Evolutionary conservation across 2,888 invertebrate genomes (phyloP), one percentile per base, ranked within the genome.

Genomic region (Dynastes maya): DNA sequence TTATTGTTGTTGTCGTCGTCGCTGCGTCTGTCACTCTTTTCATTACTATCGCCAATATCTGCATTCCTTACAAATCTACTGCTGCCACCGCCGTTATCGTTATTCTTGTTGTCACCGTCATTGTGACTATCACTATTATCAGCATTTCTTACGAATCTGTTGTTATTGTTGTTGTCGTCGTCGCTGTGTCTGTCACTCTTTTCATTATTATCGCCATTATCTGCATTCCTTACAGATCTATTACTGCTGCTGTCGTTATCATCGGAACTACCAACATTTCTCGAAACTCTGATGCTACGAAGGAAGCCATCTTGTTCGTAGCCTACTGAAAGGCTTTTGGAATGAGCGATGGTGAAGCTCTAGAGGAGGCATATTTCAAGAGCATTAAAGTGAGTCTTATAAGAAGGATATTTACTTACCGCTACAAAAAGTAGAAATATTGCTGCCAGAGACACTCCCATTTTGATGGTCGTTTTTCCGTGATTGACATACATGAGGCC

Each of bases 321-420:
- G 13, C 55, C 13, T 0, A 4, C 22, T 13, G 16, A 16, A 22
- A 55, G 55, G 55, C 55, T 55, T 16, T n/a, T 55, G 13, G n/a
- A 55, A n/a, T n/a, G n/a, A 55, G 22, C 55, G n/a, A 6, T 55
- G 6, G 55, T 22, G 55, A 55, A 22, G 8, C n/a, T 22, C 55
- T 55, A 22, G 1, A 55, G 1, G 45, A 1, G 0, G 11, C 1
- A 3, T 55, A 8, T n/a, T 55, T 22, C 6, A n/a, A 22, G 55
- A n/a, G 8, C 22, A 8, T 37, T 5, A n/a, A 6, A 55, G 55
- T 6, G 8, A 2, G n/a, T 55, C 16, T 45, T 45, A 8, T 11
- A 45, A 45, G 45, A 11, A 45, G 11, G 11, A 11, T 8, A 45
- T 6, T 11, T 40, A 64, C 75, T 76, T 64, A 76, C 75, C 75